A percentile compares a stretch with the other conserved stretches of the same genome.
These are phyloP conservation scores for Kradibia gibbosae DNA, from an alignment of 1,140 invertebrate genomes.

Conservation along the genomic window DNA sequence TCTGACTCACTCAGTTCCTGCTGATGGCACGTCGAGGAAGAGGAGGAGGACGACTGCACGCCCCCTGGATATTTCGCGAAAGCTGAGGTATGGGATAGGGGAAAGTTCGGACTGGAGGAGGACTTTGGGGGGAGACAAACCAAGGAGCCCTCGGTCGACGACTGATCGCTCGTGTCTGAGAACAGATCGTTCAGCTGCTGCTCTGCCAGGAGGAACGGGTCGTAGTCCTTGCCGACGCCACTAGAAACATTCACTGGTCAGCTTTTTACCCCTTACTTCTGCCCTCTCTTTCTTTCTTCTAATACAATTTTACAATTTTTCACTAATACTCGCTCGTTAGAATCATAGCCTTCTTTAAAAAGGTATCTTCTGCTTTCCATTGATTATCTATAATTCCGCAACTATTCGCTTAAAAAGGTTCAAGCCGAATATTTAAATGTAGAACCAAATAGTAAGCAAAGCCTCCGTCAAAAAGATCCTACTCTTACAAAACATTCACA, in stretches of 20 bases:
- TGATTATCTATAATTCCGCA: no score
- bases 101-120: slow-evolving; percentile 52
- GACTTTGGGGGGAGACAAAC: slow-evolving; percentile 38
- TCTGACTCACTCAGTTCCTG: background rate
- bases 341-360: no score
- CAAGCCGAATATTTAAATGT: no score
- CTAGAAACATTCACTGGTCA: slow-evolving; percentile 60
- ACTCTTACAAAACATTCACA: no score
- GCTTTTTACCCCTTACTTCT: no score
- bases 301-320: no score
- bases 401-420: no score
- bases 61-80: slow-evolving; percentile 66
- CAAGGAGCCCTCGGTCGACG: slow-evolving; percentile 53
- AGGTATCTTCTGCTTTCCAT: no score
- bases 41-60: background rate
- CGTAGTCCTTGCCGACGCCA: slow-evolving; percentile 72
- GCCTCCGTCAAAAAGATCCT: no score
- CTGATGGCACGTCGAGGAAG: background rate
- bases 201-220: slow-evolving; percentile 80
- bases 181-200: slow-evolving; percentile 80
- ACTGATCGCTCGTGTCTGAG: slow-evolving; percentile 67
- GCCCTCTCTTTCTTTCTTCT: no score
- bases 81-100: slow-evolving; percentile 69
- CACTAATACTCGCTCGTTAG: no score
- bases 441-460: no score